Conservation (phyloP, 1,140 invertebrate genomes). For the Lucilia sericata region DNA sequence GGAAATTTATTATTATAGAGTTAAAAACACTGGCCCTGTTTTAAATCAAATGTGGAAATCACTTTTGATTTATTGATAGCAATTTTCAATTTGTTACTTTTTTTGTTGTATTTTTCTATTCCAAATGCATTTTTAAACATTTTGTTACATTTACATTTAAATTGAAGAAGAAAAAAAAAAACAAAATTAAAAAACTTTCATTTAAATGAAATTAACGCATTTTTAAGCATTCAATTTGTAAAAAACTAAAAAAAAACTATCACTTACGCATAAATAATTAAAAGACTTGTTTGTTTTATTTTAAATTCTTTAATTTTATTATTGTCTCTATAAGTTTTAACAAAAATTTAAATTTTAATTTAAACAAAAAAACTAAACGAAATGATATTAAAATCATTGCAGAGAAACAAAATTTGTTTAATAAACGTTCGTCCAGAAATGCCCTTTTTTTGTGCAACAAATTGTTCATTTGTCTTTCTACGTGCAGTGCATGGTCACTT, state of each 20-base stretch:
- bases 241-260: not conserved
- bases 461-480: not conserved
- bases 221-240: constrained; percentile 17
- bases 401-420: not conserved
- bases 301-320: not conserved
- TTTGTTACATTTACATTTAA: constrained; percentile 13
- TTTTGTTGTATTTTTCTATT: too few species aligned
- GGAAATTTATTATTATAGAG: not conserved
- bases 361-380: not conserved
- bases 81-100: not conserved
- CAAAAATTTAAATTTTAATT: not conserved
- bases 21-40: not conserved
- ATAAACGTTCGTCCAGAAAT: not conserved
- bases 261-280: constrained; percentile 2
- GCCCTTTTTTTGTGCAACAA: not conserved
- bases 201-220: constrained; percentile 17
- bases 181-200: not conserved
- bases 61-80: not conserved
- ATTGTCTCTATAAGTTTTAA: not conserved
- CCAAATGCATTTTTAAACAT: not conserved
- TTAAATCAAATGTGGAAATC: not conserved
- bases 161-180: not conserved
- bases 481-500: constrained; percentile 1
- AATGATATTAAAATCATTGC: not conserved
- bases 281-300: not conserved